phyloP scores from a whole-genome alignment of 2,888 invertebrate genomes.

The Rhabditoides inermis region DNA sequence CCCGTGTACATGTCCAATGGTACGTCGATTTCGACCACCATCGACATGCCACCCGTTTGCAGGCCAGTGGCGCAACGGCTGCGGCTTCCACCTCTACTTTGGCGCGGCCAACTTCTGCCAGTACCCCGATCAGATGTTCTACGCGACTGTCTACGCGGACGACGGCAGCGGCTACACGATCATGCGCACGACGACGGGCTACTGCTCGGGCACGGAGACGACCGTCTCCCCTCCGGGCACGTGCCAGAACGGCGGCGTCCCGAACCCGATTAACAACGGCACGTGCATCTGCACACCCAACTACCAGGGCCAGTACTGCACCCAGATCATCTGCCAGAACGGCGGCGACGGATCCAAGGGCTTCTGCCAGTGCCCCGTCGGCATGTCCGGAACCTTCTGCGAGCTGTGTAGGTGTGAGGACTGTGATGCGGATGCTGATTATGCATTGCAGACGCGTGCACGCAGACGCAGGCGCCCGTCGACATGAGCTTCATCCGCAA shows the following conservation, averaged over 20 bases:
- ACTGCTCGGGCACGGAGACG: constrained; percentile 27
- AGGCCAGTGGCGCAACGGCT: constrained; percentile 30
- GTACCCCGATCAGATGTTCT: constrained; percentile 28
- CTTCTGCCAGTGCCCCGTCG: constrained; percentile 30
- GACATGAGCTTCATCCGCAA: constrained; percentile 22
- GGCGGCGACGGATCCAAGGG: constrained; percentile 26
- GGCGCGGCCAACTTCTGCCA: constrained; percentile 36
- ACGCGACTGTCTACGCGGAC: constrained; percentile 38
- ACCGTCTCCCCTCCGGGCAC: constrained; percentile 20
- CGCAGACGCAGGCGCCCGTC: constrained; percentile 18
- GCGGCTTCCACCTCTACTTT: constrained; percentile 39
- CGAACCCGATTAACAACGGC: constrained; percentile 25
- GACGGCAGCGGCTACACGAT: constrained; percentile 38
- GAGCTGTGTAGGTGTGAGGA: constrained; percentile 24
- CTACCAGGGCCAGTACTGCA: constrained; percentile 30
- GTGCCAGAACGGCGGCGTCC: constrained; percentile 39
- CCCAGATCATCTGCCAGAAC: constrained; percentile 30
- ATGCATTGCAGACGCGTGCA: constrained; percentile 26
- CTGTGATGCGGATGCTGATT: not conserved
- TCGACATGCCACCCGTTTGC: not conserved
- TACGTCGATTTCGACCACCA: not conserved
- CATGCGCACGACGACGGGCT: constrained; percentile 31
- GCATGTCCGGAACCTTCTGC: constrained; percentile 35
- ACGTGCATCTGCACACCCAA: constrained; percentile 35
- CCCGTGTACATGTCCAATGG: constrained; percentile 39